A percentile compares a stretch with the other conserved stretches of the same genome.
Conservation (phyloP, 2,113 vertebrate species). For the Pedionomus torquatus region DNA sequence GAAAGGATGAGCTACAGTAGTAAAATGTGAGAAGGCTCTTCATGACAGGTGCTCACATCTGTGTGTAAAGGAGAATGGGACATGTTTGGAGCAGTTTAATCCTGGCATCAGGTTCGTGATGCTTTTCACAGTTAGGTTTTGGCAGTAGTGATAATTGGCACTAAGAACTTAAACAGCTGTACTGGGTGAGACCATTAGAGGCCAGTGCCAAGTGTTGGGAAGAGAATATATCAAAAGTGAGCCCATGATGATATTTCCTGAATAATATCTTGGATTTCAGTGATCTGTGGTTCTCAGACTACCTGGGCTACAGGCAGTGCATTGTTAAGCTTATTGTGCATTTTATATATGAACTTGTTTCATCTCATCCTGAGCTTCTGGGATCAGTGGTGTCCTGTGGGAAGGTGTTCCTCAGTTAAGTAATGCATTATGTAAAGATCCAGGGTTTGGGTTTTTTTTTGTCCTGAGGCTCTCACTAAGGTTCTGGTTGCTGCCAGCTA, state of each 20-base stretch:
- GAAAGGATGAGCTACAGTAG: not conserved
- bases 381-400: not conserved
- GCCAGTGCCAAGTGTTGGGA: not conserved
- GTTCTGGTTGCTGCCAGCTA: not conserved
- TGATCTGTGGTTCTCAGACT: not conserved
- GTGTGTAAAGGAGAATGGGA: not conserved
- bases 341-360: not conserved
- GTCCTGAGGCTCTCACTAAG: not conserved
- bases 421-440: not conserved
- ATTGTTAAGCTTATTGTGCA: not conserved
- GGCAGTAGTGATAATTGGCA: not conserved
- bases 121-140: conserved; percentile 27
- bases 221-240: not conserved
- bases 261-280: not conserved
- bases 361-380: not conserved
- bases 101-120: not conserved
- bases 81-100: not conserved
- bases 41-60: not conserved
- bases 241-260: not conserved
- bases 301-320: not conserved
- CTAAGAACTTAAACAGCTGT: not conserved
- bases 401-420: not conserved
- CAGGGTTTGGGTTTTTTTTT: not conserved
- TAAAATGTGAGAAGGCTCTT: not conserved
- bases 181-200: not conserved